Evolutionary conservation across 2,888 invertebrate genomes (phyloP), one percentile per base, ranked within the genome.

Genomic region (Lochmaea capreae): DNA sequence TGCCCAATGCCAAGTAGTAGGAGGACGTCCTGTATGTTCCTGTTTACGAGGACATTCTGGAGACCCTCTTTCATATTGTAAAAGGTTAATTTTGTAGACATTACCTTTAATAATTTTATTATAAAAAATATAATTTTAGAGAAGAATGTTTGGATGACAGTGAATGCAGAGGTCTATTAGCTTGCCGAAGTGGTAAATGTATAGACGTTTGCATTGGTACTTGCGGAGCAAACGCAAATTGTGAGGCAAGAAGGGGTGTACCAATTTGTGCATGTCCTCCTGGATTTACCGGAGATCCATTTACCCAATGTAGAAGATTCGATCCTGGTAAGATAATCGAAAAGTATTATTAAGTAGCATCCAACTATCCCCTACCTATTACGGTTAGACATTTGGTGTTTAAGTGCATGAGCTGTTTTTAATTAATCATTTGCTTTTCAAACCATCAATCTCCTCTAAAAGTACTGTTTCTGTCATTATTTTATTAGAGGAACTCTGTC

Each of bases 281-380:
- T 14, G 94, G 93, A n/a, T 92, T 92, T 85, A 92, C 92, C 5
- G 96, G 96, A 43, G 93, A 94, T 88, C 94, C 96, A 6, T 93
- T 93, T 86, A 89, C 88, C 16, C 86, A 90, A 52, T 96, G 96
- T 85, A 90, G 92, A 83, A 87, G 92, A 67, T 91, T 92, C 79
- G 93, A 94, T 87, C 94, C 94, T 83, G 93, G 95, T 95, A 74
- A 77, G 74, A 18, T 18, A 39, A 39, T 39, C 33, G 33, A 39
- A 39, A 39, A 8, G 33, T 39, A 39, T 33, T 33, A 33, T 33
- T 33, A 0, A 33, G 26, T 33, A 2, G 26, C 26, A 33, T 33
- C 5, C 5, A 33, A 33, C 26, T 33, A 33, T 3, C 4, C 26
- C 5, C 26, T 33, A 33, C 26, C 26, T 5, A 33, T 33, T 33